phyloP scores from a whole-genome alignment of 2,113 vertebrate species.

The Fregata magnificens region DNA sequence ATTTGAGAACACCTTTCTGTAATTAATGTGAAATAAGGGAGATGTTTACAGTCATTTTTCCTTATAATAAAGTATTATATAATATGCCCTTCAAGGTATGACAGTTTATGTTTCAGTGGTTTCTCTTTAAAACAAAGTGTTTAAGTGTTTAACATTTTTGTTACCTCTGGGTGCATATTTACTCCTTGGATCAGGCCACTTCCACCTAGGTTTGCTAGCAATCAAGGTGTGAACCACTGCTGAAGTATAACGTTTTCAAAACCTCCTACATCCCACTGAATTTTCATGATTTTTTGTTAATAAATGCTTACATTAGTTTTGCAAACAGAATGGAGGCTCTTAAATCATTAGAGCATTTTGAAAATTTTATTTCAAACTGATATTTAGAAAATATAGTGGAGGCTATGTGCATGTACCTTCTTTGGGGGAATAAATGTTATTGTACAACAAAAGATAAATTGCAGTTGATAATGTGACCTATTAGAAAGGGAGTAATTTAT shows the following conservation, averaged over 20 bases:
- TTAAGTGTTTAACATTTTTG: background rate
- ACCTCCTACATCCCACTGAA: background rate
- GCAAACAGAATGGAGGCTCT: background rate
- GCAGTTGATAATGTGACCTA: background rate
- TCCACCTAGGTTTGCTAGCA: background rate
- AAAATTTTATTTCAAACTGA: background rate
- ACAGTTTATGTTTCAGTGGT: background rate
- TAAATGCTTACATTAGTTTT: background rate
- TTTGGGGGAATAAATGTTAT: background rate
- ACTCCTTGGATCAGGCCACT: background rate
- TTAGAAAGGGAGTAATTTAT: background rate
- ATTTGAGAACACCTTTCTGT: background rate
- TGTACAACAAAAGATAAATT: slow-evolving; percentile 19
- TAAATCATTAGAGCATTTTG: background rate
- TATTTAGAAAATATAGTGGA: background rate
- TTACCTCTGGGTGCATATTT: background rate
- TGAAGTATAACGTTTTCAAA: background rate
- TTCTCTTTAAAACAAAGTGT: background rate
- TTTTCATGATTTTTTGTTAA: background rate
- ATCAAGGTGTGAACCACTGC: background rate
- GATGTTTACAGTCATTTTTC: slow-evolving; percentile 35
- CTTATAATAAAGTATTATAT: background rate
- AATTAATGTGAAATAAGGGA: slow-evolving; percentile 7
- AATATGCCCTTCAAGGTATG: background rate
- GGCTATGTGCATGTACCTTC: background rate